These are phyloP conservation scores for Caenorhabditis afra DNA, from an alignment of 2,888 invertebrate genomes.

Conservation along the genomic window DNA sequence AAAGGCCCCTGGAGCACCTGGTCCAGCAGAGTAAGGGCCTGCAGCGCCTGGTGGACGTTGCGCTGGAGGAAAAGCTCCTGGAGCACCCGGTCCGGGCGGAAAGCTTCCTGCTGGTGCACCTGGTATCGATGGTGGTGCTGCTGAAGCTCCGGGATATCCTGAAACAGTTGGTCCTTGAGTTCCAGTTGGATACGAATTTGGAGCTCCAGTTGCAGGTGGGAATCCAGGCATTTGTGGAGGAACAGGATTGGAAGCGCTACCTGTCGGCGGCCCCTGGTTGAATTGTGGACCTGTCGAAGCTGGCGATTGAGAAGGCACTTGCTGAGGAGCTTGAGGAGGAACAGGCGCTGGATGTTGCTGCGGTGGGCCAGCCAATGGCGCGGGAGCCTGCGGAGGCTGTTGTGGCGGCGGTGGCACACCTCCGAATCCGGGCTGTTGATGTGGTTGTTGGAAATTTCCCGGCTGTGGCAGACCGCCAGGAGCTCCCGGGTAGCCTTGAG, in stretches of 20 bases:
- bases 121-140: constrained; percentile 11
- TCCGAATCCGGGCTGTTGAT: constrained; percentile 19
- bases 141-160: constrained; percentile 4
- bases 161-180: neutral
- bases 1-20: constrained; percentile 11
- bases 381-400: neutral
- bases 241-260: neutral
- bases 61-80: constrained; percentile 4
- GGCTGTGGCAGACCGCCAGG: neutral
- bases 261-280: neutral
- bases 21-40: constrained; percentile 1
- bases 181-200: constrained; percentile 2
- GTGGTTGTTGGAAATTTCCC: constrained; percentile 18
- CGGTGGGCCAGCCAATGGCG: neutral
- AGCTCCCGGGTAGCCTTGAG: constrained; percentile 12
- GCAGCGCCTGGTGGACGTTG: constrained; percentile 19
- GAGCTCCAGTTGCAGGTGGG: constrained; percentile 24
- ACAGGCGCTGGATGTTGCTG: neutral
- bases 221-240: constrained; percentile 33
- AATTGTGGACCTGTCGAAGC: neutral
- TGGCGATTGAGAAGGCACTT: neutral
- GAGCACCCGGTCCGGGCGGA: constrained; percentile 30
- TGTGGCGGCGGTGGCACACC: constrained; percentile 13
- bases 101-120: constrained; percentile 15
- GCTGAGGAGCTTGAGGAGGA: constrained; percentile 16